Conservation (phyloP, 1,140 invertebrate species). For the Watersipora subatra region DNA sequence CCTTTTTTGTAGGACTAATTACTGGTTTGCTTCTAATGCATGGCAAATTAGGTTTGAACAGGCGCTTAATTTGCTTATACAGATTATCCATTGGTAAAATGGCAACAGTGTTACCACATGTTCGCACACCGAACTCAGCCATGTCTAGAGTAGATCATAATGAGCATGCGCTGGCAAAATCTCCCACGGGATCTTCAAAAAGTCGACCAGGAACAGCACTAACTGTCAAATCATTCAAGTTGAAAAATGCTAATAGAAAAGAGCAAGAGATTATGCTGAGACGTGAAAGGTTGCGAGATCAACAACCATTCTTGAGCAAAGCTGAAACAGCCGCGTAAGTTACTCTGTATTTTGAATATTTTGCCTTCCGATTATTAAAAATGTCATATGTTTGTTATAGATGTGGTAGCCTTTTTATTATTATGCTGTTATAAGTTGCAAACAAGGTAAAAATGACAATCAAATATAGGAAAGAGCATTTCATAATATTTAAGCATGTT, state of each 20-base stretch:
- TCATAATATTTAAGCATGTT: not conserved
- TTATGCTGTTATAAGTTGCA: not conserved
- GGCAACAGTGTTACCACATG: not conserved
- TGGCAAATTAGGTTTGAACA: no score
- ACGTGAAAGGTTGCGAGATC: constrained; percentile 16
- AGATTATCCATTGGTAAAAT: no score
- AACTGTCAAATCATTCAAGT: not conserved
- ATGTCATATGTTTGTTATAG: not conserved
- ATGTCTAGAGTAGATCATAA: not conserved
- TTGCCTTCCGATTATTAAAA: no score
- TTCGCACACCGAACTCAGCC: not conserved
- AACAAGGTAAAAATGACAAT: not conserved
- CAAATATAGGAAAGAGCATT: not conserved
- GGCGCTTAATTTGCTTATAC: no score
- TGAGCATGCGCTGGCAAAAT: not conserved
- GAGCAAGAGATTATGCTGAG: constrained; percentile 16
- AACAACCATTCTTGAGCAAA: constrained; percentile 21
- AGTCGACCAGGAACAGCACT: not conserved
- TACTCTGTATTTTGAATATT: not conserved
- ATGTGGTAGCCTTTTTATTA: not conserved
- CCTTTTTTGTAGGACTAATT: no score
- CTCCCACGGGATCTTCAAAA: not conserved
- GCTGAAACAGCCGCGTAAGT: constrained; percentile 20
- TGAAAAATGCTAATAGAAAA: constrained; percentile 12
- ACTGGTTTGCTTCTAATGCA: no score